phyloP scores from a whole-genome alignment of 1,140 invertebrate species.

The Scaptodrosophila lebanonensis region DNA sequence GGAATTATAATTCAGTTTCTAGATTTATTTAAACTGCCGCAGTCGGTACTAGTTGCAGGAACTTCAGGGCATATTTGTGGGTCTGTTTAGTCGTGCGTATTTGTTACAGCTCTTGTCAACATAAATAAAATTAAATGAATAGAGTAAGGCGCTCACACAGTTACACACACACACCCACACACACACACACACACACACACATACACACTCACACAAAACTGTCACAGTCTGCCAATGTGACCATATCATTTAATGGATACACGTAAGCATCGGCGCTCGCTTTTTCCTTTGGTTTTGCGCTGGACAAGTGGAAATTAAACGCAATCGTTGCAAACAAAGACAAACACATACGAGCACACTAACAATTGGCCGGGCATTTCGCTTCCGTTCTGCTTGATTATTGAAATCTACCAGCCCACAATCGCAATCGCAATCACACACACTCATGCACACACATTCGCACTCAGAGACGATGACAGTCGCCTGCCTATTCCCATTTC shows the following conservation, averaged over 20 bases:
- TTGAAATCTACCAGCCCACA: slow-evolving; percentile 32
- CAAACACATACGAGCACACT: not conserved
- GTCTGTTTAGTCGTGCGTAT: slow-evolving; percentile 15
- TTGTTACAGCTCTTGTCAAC: slow-evolving; percentile 64
- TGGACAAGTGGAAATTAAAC: slow-evolving; percentile 64
- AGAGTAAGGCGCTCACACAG: slow-evolving; percentile 25
- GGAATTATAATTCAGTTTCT: no score
- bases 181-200: not conserved
- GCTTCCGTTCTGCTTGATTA: slow-evolving; percentile 45
- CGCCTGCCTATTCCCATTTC: not conserved
- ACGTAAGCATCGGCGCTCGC: no score
- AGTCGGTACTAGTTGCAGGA: no score
- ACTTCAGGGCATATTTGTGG: not conserved
- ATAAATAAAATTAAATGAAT: slow-evolving; percentile 74
- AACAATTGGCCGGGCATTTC: slow-evolving; percentile 1
- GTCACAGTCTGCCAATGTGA: slow-evolving; percentile 67
- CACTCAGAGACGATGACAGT: not conserved
- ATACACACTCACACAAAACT: slow-evolving; percentile 19
- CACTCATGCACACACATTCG: not conserved
- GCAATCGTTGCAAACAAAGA: slow-evolving; percentile 28
- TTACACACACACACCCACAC: slow-evolving; percentile 2
- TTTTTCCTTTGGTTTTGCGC: slow-evolving; percentile 31
- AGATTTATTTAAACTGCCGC: no score
- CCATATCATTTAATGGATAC: slow-evolving; percentile 64
- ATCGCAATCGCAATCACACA: not conserved